Percentiles rank a stretch among this genome's conserved stretches.
phyloP scores from a whole-genome alignment of 2,888 invertebrate species.

The Chelonus formosanus region DNA sequence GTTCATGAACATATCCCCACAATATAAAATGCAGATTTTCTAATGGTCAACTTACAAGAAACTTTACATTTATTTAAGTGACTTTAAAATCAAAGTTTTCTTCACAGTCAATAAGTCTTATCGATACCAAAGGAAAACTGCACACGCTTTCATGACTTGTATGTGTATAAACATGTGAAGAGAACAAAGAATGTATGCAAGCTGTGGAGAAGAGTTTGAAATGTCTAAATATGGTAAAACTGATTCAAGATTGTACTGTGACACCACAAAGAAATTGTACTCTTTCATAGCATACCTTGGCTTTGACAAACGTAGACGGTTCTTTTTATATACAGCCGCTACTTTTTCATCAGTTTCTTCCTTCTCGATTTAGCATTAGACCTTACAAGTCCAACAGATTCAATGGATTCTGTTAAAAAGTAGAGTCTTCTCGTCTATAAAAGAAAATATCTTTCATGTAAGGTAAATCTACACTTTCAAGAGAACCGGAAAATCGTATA shows the following conservation, averaged over 20 bases:
- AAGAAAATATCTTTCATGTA: too few relatives aligned
- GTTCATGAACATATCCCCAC: neutral
- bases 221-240: constrained; percentile 30
- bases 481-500: too few relatives aligned
- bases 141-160: neutral
- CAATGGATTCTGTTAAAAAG: too few relatives aligned
- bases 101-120: neutral
- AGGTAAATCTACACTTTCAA: too few relatives aligned
- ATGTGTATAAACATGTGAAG: constrained; percentile 3
- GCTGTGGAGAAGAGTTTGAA: constrained; percentile 17
- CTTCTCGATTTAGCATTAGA: constrained; percentile 9
- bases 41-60: too few relatives aligned
- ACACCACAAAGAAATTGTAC: constrained; percentile 26
- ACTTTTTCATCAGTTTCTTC: constrained; percentile 12
- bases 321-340: neutral
- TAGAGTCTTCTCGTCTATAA: too few relatives aligned
- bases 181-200: neutral
- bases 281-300: constrained; percentile 28
- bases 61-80: neutral
- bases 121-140: neutral
- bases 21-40: too few relatives aligned
- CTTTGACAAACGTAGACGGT: constrained; percentile 29
- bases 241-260: constrained; percentile 39
- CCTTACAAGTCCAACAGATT: neutral
- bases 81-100: constrained; percentile 8